Evolutionary conservation across 2,888 invertebrate species (phyloP), one percentile per base, ranked within the genome.

Genomic region (Pseudeuparius sepicola): DNA sequence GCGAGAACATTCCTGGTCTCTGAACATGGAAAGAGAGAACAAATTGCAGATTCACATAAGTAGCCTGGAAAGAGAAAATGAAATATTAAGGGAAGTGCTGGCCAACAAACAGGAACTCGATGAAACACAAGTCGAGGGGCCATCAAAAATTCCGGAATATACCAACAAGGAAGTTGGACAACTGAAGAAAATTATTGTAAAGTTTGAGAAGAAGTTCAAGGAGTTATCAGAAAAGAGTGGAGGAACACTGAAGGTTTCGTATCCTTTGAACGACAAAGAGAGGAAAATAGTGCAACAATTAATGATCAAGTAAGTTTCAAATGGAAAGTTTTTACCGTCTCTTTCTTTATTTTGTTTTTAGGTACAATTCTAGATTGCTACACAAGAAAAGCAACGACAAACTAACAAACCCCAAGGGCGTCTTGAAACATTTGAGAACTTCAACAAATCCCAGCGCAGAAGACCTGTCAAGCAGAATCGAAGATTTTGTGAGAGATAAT

Each of bases 101-200:
- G 35, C 41, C 32, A 41, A 42, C 14, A 39, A 29, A 17, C 18
- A 24, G 16, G 30, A 34, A 18, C 6, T 36, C 14, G 36, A 41
- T 24, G 31, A 39, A 37, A 14, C 32, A 31, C 15, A 39, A 20
- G 6, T 31, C 6, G 37, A 38, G 6, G 39, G 37, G 31, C 27
- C 29, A 29, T 33, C 36, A 14, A 31, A 39, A 28, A 36, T 29
- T 7, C 23, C 35, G 4, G 36, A 45, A 23, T 20, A 28, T 17
- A 13, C 43, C 12, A 40, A 40, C 12, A 48, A 48, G 28, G 49
- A 50, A 34, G 40, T 45, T 34, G 45, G 30, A 2, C 41, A 48
- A 12, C 43, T 55, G 36, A 55, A 50, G 41, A 52, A 52, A 34
- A 56, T 57, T 25, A 51, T 57, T 18, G 41, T 52, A 4, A 57